Conservation (phyloP, 2,113 vertebrate genomes). For the Toxostoma redivivum region DNA sequence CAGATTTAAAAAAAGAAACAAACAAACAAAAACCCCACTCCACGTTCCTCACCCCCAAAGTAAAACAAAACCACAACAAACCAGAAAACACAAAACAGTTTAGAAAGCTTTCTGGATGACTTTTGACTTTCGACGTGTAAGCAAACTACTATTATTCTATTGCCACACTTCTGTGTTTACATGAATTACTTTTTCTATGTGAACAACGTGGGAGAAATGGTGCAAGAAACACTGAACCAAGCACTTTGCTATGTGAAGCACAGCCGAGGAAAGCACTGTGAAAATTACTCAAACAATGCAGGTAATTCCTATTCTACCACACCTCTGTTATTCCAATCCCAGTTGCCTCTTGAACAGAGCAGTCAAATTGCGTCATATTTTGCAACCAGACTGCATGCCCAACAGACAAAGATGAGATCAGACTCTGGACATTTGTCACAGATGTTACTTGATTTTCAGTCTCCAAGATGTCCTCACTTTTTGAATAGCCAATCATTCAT, state of each 20-base stretch:
- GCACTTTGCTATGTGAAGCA: not conserved
- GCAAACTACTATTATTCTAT: not conserved
- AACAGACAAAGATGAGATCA: conserved; percentile 12
- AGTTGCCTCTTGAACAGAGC: not conserved
- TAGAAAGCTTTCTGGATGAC: not conserved
- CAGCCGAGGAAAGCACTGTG: not conserved
- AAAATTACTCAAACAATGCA: conserved; percentile 14
- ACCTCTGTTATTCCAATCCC: conserved; percentile 31
- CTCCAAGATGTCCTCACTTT: not conserved
- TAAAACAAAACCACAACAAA: not conserved
- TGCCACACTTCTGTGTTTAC: not conserved
- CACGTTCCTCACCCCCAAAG: fast-evolving
- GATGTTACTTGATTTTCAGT: not conserved
- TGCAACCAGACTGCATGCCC: not conserved
- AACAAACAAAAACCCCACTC: too few relatives aligned
- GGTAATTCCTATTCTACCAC: conserved; percentile 32
- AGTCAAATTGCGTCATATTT: not conserved
- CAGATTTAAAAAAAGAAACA: not conserved
- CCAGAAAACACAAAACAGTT: not conserved
- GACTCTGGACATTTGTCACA: not conserved
- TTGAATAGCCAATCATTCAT: not conserved
- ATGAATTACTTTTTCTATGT: not conserved
- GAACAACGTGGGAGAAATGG: not conserved
- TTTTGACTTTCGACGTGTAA: not conserved
- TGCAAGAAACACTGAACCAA: not conserved